Conservation (phyloP, 2,888 invertebrate species). For the Odontothrips loti region DNA sequence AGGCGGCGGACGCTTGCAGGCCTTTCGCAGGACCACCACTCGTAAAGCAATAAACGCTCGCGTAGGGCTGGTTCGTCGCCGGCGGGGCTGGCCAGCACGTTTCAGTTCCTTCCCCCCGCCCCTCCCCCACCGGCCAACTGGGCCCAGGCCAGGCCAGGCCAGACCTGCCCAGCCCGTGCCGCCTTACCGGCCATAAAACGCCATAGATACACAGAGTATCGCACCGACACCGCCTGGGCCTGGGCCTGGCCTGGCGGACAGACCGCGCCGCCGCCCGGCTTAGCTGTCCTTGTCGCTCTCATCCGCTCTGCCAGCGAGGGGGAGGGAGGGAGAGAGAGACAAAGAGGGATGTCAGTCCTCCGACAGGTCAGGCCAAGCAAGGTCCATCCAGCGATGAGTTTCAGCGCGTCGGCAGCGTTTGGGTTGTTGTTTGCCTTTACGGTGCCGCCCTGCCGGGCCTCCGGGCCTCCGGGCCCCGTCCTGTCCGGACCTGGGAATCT, state of each 20-base stretch:
- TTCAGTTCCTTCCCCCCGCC: neutral
- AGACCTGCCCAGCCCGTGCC: neutral
- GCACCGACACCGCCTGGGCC: too few relatives aligned
- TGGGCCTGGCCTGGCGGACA: neutral
- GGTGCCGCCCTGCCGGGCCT: too few relatives aligned
- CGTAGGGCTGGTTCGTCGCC: neutral
- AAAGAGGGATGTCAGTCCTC: neutral
- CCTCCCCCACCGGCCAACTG: neutral
- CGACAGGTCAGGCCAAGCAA: neutral
- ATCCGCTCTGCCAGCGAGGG: neutral
- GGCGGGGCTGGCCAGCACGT: neutral
- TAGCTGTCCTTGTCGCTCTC: neutral
- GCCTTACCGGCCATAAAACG: neutral
- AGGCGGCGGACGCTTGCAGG: too few relatives aligned
- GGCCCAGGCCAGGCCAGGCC: neutral
- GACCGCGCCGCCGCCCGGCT: neutral
- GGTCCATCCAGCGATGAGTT: too few relatives aligned
- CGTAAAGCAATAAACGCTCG: conserved; percentile 10
- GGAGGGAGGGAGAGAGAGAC: neutral
- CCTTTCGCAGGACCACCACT: neutral
- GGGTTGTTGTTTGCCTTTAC: too few relatives aligned
- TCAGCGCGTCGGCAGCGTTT: too few relatives aligned
- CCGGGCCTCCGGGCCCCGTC: too few relatives aligned
- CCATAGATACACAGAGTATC: neutral
- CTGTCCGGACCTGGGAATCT: too few relatives aligned